Percentiles rank a stretch among this genome's conserved stretches.
These are phyloP conservation scores for Larimichthys crocea DNA, from an alignment of 2,113 vertebrate species.

Conservation along the genomic window DNA sequence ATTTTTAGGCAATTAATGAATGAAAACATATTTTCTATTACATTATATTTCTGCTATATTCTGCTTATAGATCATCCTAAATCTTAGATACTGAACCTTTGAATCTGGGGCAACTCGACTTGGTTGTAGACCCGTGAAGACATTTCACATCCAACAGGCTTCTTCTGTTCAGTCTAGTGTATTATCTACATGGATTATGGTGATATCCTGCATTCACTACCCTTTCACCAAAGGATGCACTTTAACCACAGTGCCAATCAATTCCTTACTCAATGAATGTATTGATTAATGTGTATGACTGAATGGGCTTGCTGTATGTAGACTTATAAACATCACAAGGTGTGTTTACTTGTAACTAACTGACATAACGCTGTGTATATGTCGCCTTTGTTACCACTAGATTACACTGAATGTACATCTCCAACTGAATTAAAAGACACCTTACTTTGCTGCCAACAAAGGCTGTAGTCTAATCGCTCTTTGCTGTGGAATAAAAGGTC, in stretches of 20 bases:
- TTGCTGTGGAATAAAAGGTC: slow-evolving; percentile 55
- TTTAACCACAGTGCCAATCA: background rate
- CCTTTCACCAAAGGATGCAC: background rate
- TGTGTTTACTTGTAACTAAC: background rate
- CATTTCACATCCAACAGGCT: no score
- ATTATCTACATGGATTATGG: background rate
- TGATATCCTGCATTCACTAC: background rate
- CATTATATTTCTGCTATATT: no score
- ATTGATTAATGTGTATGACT: background rate
- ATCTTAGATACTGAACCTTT: no score
- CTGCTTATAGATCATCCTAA: no score
- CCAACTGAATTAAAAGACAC: slow-evolving; percentile 33
- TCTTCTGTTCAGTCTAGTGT: background rate
- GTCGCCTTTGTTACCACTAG: background rate
- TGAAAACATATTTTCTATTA: no score
- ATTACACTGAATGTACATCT: slow-evolving; percentile 17
- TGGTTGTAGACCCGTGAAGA: no score
- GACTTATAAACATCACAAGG: background rate
- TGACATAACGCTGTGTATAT: background rate
- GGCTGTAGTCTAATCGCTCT: slow-evolving; percentile 47
- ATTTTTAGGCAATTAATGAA: no score
- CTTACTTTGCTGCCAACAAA: slow-evolving; percentile 49
- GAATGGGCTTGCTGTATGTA: background rate
- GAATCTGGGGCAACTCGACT: no score
- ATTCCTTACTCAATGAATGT: background rate